Evolutionary conservation across 1,140 invertebrate species (phyloP).

Genomic region (Thalassaphorura encarpata): DNA sequence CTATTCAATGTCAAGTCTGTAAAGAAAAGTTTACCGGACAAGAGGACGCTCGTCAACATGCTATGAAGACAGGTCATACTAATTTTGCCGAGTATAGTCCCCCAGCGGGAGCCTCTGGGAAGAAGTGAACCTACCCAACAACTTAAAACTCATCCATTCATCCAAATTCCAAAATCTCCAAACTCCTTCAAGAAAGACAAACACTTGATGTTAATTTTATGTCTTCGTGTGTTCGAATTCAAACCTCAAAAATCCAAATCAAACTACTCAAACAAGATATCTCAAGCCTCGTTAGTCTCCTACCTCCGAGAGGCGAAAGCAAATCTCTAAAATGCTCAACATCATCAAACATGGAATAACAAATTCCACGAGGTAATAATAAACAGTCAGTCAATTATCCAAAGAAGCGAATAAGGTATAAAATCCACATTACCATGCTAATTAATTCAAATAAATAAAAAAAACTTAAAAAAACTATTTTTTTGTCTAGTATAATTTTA

Average conservation of each 20-base stretch:
- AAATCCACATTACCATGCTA: neutral
- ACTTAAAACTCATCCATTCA: no score
- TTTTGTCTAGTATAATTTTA: no score
- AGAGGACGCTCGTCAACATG: constrained; percentile 68
- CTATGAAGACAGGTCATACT: constrained; percentile 68
- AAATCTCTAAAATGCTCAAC: neutral
- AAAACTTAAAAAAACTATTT: neutral
- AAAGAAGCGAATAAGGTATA: neutral
- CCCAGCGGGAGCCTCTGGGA: neutral
- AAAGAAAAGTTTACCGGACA: constrained; percentile 62
- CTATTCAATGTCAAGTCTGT: constrained; percentile 69
- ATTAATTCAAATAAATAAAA: neutral
- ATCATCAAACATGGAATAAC: neutral
- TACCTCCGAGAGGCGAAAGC: no score
- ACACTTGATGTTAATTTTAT: no score
- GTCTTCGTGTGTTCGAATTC: no score
- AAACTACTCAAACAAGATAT: no score
- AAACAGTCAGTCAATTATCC: no score
- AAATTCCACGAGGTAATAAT: neutral
- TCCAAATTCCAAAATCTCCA: no score
- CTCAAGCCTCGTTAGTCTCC: no score
- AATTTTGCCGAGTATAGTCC: constrained; percentile 63
- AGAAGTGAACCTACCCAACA: neutral
- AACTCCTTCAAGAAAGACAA: no score
- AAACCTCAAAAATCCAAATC: no score